Base-by-base conservation (phyloP, 2,113 vertebrate genomes). In the Gobio gobio region DNA sequence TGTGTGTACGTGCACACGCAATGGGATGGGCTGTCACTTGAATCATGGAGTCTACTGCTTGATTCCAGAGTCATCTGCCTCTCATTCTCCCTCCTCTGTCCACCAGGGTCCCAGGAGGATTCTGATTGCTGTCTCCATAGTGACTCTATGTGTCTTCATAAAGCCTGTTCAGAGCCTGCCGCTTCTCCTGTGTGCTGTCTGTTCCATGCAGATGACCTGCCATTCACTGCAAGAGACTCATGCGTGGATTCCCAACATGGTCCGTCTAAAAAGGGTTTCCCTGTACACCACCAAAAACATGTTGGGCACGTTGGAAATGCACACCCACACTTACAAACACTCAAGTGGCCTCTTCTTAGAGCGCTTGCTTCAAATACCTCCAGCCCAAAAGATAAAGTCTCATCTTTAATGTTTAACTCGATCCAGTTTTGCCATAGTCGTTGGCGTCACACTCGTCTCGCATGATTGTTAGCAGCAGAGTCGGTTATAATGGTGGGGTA, bases 61-160 rank as follows among this genome's bases (percentile, higher is more conserved):
- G 93, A 94, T 94, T 94, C 92, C 88, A 91, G 89, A 90, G 92
- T 94, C 94, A 94, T 92, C 94, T 94, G 93, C 92, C 93, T 93
- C 93, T 94, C 93, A 92, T 92, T 90, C 90, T 89, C 86, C 91
- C 91, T 90, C 92, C 89, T 90, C 90, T 93, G 93, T 93, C 92
- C 93, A 86, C 88, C 90, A 87, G 87, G 43, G 82, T 94, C 93
- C 92, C 93, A 84, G 84, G 92, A 92, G 94, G 90, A 91, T 88
- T 88, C 92, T 93, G 92, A 94, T 92, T 94, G 91, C 94, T 94
- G 95, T 95, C 94, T 92, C 94, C 94, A 95, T 94, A 94, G 94
- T 95, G 94, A 95, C 92, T 93, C 93, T 92, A 90, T 93, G 92
- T 93, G 91, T 92, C 91, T 90, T 88, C 86, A 86, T 70, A 90